These are phyloP conservation scores for Oscheius sp. DNA, from an alignment of 2,888 invertebrate species.

Conservation along the genomic window DNA sequence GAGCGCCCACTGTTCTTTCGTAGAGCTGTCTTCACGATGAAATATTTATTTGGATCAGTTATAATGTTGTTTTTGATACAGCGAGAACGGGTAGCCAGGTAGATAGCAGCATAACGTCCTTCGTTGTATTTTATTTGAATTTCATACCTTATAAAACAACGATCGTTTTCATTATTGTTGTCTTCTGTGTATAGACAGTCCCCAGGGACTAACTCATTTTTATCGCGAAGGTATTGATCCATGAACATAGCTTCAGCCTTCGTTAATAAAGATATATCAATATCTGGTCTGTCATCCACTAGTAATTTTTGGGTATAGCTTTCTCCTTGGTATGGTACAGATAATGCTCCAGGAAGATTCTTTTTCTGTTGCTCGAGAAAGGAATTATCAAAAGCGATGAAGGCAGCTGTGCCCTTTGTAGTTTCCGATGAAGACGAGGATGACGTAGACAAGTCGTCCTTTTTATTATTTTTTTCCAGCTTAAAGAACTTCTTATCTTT, in stretches of 20 bases:
- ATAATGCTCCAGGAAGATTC: no score
- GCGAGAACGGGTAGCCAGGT: constrained; percentile 12
- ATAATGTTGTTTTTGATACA: background rate
- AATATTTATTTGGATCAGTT: background rate
- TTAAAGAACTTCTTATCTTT: no score
- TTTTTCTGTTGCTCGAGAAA: no score
- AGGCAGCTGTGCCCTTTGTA: no score
- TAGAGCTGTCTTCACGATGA: constrained; percentile 17
- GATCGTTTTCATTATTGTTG: constrained; percentile 12
- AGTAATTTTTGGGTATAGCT: background rate
- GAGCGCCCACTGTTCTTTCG: constrained; percentile 2
- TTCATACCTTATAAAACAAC: constrained; percentile 6
- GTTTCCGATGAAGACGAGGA: no score
- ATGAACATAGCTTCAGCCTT: background rate
- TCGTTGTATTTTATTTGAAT: constrained; percentile 18
- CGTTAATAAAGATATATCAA: background rate
- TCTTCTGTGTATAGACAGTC: constrained; percentile 19
- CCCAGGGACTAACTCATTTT: background rate
- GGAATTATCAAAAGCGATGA: no score
- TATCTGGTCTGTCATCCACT: constrained; percentile 15
- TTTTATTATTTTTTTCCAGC: no score
- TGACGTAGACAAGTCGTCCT: no score
- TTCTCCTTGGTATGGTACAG: constrained; percentile 10
- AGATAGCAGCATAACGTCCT: constrained; percentile 26
- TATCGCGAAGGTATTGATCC: background rate